Conservation (phyloP, 2,888 invertebrate genomes). For the Abrostola tripartita region DNA sequence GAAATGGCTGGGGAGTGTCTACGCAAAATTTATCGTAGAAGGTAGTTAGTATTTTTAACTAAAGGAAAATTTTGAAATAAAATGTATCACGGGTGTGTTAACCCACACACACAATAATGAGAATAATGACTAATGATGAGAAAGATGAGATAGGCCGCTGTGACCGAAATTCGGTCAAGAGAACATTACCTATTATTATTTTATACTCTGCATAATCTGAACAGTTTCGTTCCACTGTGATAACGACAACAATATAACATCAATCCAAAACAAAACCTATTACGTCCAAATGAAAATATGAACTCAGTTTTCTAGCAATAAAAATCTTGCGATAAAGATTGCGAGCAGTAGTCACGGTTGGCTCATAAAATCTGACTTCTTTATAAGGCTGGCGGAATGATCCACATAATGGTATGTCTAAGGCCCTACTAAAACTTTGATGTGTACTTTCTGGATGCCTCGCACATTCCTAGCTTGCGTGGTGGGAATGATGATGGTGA, state of each 20-base stretch:
- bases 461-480: constrained; percentile 47
- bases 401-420: constrained; percentile 72
- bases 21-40: too few species aligned
- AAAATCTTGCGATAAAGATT: constrained; percentile 73
- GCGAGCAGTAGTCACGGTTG: constrained; percentile 64
- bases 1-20: too few species aligned
- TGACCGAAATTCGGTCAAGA: too few species aligned
- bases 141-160: too few species aligned
- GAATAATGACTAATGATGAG: too few species aligned
- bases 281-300: constrained; percentile 34
- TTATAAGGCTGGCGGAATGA: constrained; percentile 75
- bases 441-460: constrained; percentile 63
- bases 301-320: constrained; percentile 63
- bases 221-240: background rate
- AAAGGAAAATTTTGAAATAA: too few species aligned
- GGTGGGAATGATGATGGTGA: constrained; percentile 53
- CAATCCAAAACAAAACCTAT: constrained; percentile 29
- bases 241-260: constrained; percentile 21
- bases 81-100: too few species aligned
- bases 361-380: constrained; percentile 78
- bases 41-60: too few species aligned
- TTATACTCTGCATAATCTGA: background rate
- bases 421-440: constrained; percentile 71
- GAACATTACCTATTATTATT: background rate
- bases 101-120: too few species aligned